Conservation (phyloP, 2,113 vertebrate species). For the Cheilinus undulatus region DNA sequence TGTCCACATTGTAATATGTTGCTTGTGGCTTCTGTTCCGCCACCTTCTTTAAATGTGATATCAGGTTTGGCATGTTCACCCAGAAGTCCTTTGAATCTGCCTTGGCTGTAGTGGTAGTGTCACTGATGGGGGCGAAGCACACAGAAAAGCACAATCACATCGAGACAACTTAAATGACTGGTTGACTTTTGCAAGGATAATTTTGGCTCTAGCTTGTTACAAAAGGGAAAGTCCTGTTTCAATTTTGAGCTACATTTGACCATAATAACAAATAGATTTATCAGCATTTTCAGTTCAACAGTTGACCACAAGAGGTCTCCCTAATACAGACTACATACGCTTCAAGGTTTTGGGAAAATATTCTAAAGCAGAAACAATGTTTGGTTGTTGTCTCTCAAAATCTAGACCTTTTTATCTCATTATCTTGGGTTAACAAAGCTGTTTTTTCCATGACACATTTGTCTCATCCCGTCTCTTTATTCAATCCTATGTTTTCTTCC, state of each 20-base stretch:
- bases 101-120: slow-evolving; percentile 88
- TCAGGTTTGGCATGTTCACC: slow-evolving; percentile 99
- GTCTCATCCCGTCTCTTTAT: too few relatives aligned
- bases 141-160: background rate
- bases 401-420: too few relatives aligned
- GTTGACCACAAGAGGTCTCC: background rate
- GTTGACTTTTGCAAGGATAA: background rate
- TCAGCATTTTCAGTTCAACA: background rate
- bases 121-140: slow-evolving; percentile 75
- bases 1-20: slow-evolving; percentile 99
- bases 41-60: slow-evolving; percentile 97
- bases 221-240: background rate
- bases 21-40: slow-evolving; percentile 98
- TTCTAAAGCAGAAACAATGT: too few relatives aligned
- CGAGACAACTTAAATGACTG: background rate
- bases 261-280: slow-evolving; percentile 4
- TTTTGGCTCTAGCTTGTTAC: background rate
- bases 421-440: too few relatives aligned
- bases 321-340: background rate
- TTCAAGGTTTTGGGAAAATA: background rate
- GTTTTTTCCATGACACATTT: too few relatives aligned
- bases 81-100: slow-evolving; percentile 94
- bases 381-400: too few relatives aligned
- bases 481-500: too few relatives aligned
- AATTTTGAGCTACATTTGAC: background rate